Evolutionary conservation across 37 sponge, comb jelly and placozoan genomes (phyloP).

Genomic region (Oscarella lobularis): DNA sequence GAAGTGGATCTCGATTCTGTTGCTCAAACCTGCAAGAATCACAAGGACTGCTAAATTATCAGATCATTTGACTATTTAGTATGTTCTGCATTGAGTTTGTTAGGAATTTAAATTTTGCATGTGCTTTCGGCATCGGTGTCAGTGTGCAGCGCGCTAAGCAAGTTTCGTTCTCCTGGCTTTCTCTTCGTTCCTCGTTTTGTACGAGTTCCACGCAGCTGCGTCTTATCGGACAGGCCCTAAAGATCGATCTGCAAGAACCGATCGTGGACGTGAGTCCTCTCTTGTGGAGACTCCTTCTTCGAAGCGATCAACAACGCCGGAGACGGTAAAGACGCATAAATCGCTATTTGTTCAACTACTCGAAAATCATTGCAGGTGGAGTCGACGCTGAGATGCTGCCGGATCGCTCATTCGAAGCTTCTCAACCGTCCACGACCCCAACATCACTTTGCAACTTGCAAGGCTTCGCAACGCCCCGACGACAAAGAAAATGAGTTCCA

Average conservation of each 20-base stretch:
- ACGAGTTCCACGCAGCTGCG: too few relatives aligned
- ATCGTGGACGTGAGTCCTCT: not conserved
- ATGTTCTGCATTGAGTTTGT: too few relatives aligned
- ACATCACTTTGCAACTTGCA: not conserved
- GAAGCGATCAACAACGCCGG: slow-evolving; percentile 10
- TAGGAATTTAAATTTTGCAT: too few relatives aligned
- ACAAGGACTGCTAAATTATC: too few relatives aligned
- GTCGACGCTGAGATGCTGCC: not conserved
- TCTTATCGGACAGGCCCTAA: not conserved
- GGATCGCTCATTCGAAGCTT: not conserved
- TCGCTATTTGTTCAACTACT: not conserved
- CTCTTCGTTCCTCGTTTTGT: too few relatives aligned
- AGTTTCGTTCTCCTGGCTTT: too few relatives aligned
- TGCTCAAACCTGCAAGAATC: too few relatives aligned
- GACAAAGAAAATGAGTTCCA: not conserved
- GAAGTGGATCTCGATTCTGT: too few relatives aligned
- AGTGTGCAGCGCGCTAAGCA: too few relatives aligned
- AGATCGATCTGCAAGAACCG: not conserved
- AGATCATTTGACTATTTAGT: too few relatives aligned
- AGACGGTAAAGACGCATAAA: not conserved
- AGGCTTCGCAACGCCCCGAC: not conserved
- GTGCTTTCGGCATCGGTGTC: too few relatives aligned
- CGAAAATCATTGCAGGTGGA: not conserved
- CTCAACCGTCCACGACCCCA: not conserved
- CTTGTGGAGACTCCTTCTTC: slow-evolving; percentile 1